A percentile compares a stretch with the other conserved stretches of the same genome.
phyloP scores from a whole-genome alignment of 1,140 invertebrate species.

The Protaetia brevitarsis region DNA sequence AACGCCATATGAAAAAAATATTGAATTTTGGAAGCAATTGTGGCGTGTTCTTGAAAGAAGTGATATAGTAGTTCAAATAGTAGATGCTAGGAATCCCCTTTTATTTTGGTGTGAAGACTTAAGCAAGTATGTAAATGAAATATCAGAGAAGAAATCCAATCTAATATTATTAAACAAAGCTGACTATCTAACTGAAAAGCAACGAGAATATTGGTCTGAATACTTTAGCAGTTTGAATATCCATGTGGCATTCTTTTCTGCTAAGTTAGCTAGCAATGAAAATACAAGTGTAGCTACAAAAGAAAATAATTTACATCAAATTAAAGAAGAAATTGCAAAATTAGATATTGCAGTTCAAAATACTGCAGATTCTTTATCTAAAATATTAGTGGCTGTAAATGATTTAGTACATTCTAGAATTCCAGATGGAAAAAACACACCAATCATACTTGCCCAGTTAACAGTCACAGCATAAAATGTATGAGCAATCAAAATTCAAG shows the following conservation, averaged over 20 bases:
- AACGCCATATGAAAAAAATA: slow-evolving; percentile 97
- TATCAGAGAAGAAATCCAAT: slow-evolving; percentile 72
- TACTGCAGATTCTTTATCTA: slow-evolving; percentile 40
- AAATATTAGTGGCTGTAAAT: not conserved
- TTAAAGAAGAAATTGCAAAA: slow-evolving; percentile 37
- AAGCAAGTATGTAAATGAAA: slow-evolving; percentile 89
- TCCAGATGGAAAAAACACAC: too few relatives aligned
- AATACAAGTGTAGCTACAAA: slow-evolving; percentile 1
- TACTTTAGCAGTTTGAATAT: slow-evolving; percentile 76
- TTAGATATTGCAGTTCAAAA: slow-evolving; percentile 51
- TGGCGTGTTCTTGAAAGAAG: slow-evolving; percentile 97
- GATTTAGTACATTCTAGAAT: not conserved
- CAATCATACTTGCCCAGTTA: too few relatives aligned
- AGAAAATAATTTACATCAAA: slow-evolving; percentile 35
- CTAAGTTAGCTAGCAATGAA: slow-evolving; percentile 49
- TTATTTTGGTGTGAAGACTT: slow-evolving; percentile 92
- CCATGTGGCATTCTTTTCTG: slow-evolving; percentile 81
- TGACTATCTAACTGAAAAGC: slow-evolving; percentile 83
- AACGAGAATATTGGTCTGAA: slow-evolving; percentile 80
- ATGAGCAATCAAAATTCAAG: slow-evolving; percentile 27
- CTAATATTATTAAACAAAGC: slow-evolving; percentile 94
- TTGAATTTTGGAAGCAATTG: slow-evolving; percentile 97
- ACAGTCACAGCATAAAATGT: too few relatives aligned
- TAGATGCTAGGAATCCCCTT: slow-evolving; percentile 95
- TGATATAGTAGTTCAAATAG: slow-evolving; percentile 93